Evolutionary conservation across 2,113 vertebrate genomes (phyloP), one percentile per base, ranked within the genome.

Genomic region (Xiphophorus maculatus): DNA sequence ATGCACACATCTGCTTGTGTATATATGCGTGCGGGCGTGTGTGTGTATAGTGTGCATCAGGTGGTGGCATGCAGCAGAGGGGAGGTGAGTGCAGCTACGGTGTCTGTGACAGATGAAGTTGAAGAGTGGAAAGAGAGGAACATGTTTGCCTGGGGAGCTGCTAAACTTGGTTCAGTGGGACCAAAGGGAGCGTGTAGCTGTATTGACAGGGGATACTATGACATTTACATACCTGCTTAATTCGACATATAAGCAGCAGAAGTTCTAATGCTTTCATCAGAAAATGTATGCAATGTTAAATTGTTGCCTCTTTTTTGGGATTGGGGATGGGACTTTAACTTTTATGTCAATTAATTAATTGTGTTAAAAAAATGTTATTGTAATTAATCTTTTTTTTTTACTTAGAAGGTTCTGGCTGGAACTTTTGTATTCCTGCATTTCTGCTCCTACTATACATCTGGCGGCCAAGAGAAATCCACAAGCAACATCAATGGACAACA

Each of bases 201-300:
- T 33, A 1, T 29, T 93, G 92, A 93, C 91, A 90, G 92, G 89
- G 91, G 86, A 86, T 88, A 83, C 88, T 91, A 89, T 91, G 92
- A 92, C 88, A 90, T 89, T 88, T 79, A 86, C 85, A 87, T 93
- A 80, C 71, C 77, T 25, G 51, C 25, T 58, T 58, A 66, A 35
- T 83, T 35, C 88, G 80, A 90, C 64, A 72, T 71, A 79, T 73
- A 71, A 29, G 60, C 67, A 74, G 74, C 61, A n/a, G 28, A 70
- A 58, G 61, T 58, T 58, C 9, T 58, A 10, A 58, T 3, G 51
- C 5, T 58, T 58, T 10, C 51, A 58, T 58, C 51, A 22, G 51
- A 22, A 25, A 22, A 58, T 8, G 7, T 3, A 25, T n/a, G 1
- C 19, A 7, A 58, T 54, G 25, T 54, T 22, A 5, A 48, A 48